Evolutionary conservation across 23 tunicate genomes (phyloP), one percentile per base, ranked within the genome.

Genomic region (Phallusia fumigata): DNA sequence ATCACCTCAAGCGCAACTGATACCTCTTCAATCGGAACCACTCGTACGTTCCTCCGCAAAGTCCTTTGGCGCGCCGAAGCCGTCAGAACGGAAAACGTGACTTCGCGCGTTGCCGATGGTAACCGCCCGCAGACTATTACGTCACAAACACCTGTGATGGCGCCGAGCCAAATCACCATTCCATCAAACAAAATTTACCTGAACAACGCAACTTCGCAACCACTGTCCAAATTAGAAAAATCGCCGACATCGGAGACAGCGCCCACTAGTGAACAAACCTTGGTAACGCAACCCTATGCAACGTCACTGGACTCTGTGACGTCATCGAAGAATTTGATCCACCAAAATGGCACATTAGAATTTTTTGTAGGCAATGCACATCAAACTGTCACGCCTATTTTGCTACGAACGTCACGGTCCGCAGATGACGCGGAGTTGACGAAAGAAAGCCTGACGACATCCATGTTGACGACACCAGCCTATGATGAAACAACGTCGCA

Each of bases 21-120:
- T 58, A 58, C 69, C 69, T 58, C 69, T 58, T 58, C 69, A 58
- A 58, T 22, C 28, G 69, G 69, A 58, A 58, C 69, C 28, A 58
- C 69, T 22, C 69, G 69, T 58, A 58, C 69, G 69, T 58, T 58
- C 69, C 69, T 58, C 28, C 69, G 69, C 28, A 58, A 58, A 13
- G 69, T 58, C 26, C 28, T 58, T 22, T 58, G 69, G 69, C 69
- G 69, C 28, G 69, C 69, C 5, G 69, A 58, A 58, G 69, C 69
- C 8, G 69, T 13, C 8, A 8, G 69, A 24, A 58, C 69, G 3
- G 69, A 58, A 8, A 6, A 6, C 69, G 69, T 24, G 28, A 16
- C 28, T 58, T 21, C 69, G 26, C 47, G 47, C 47, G 47, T 40
- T 40, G 47, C 47, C 47, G 10, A 40, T 40, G 47, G 47, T 40